Evolutionary conservation across 2,113 vertebrate genomes (phyloP), one percentile per base, ranked within the genome.

Genomic region (Pluvianellus socialis): DNA sequence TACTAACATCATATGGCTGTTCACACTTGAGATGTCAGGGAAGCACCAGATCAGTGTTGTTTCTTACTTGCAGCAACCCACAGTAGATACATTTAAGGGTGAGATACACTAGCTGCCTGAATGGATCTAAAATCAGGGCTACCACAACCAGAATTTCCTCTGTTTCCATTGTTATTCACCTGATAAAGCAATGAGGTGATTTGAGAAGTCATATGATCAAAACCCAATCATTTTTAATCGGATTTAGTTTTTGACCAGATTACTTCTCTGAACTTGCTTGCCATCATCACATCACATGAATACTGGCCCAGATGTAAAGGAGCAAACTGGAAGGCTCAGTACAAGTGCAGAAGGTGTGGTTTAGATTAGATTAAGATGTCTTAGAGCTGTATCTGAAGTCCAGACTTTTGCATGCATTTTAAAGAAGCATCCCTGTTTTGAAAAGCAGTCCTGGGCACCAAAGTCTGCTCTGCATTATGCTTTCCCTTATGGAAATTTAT

Each of bases 221-320:
- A 90, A 84, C 3, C 0, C 2, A 44, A 4, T 3, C 1, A 26
- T 44, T 40, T 86, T 59, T 23, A 2, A 67, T 40, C 30, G 2
- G 5, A 21, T 32, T 42, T 53, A 32, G 17, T 10, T 81, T 75
- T 27, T 30, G 7, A 28, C 5, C 6, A 53, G 4, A 62, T 88
- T 73, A 55, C 6, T 74, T 66, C 27, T 45, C 52, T 71, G 30
- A 81, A 52, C 22, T 28, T 62, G 11, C 7, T 63, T 85, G 8
- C 22, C 32, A 33, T n/a, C 14, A 44, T 74, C 55, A 38, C 47
- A 56, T 55, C 32, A 59, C n/a, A 79, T 38, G 14, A 63, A 79
- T 19, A 58, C 11, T 18, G 22, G 2, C 6, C 28, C 35, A 76
- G 10, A 3, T 22, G 6, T 70, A 59, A 67, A 23, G 13, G 28